Evolutionary conservation across 2,797 vertebrate species (phyloP).

Genomic region (Allobates femoralis): DNA sequence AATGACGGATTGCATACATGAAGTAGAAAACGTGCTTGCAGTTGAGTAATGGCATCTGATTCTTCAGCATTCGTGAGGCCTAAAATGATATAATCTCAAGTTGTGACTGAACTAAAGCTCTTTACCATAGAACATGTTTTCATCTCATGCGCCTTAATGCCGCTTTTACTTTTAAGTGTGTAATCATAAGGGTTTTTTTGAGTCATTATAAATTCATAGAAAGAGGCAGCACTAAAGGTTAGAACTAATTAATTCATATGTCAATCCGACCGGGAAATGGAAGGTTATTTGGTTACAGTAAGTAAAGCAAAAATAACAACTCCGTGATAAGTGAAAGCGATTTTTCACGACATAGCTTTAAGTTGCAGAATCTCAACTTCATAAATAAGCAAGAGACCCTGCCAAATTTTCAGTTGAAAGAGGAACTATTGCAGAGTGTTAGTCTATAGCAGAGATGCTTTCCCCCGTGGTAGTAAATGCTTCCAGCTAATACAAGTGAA

Average conservation of each 20-base stretch:
- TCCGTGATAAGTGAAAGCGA: slow-evolving; percentile 21
- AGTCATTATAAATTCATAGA: slow-evolving; percentile 41
- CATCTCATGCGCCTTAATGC: not conserved
- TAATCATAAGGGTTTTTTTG: slow-evolving; percentile 14
- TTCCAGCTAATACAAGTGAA: slow-evolving; percentile 31
- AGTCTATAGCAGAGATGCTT: slow-evolving; percentile 25
- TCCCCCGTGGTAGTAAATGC: slow-evolving; percentile 34
- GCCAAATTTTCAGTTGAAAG: slow-evolving; percentile 39
- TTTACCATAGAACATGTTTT: not conserved
- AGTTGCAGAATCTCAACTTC: slow-evolving; percentile 37
- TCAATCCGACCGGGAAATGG: slow-evolving; percentile 51
- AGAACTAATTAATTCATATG: slow-evolving; percentile 29
- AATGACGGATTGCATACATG: not conserved
- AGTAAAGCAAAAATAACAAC: slow-evolving; percentile 42
- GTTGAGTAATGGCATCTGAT: not conserved
- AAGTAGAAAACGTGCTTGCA: not conserved
- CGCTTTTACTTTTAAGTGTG: slow-evolving; percentile 13
- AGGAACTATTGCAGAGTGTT: slow-evolving; percentile 21
- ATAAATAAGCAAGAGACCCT: slow-evolving; percentile 39
- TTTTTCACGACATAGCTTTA: slow-evolving; percentile 15
- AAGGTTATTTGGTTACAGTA: slow-evolving; percentile 46
- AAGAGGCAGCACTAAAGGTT: slow-evolving; percentile 27
- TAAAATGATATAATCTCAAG: not conserved
- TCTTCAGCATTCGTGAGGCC: not conserved
- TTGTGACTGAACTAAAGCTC: not conserved